These are phyloP conservation scores for Sorex maritimensis DNA, from an alignment of 2,797 vertebrate genomes.

Conservation along the genomic window DNA sequence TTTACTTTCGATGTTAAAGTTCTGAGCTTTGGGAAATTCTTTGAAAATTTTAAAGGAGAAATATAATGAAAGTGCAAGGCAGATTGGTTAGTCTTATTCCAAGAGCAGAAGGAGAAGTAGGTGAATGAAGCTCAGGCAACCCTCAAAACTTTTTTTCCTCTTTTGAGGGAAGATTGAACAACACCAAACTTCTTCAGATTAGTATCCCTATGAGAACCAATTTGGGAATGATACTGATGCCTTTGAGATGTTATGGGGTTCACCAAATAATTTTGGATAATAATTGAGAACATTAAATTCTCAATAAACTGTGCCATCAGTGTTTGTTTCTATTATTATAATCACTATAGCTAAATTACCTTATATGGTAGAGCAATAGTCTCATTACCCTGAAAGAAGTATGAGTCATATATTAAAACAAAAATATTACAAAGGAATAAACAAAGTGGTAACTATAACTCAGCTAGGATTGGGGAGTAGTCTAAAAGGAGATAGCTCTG, in stretches of 20 bases:
- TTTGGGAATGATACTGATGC: background rate
- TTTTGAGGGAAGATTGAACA: background rate
- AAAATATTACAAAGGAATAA: conserved; percentile 33
- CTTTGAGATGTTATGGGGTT: background rate
- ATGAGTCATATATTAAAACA: conserved; percentile 48
- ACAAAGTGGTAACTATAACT: conserved; percentile 27
- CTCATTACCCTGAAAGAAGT: conserved; percentile 9
- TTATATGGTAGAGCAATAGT: background rate
- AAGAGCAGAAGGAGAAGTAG: background rate
- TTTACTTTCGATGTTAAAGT: conserved; percentile 43
- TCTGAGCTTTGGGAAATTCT: conserved; percentile 63
- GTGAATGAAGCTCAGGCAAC: background rate
- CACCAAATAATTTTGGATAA: background rate
- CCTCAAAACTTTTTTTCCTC: background rate
- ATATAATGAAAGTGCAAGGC: conserved; percentile 60
- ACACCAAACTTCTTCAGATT: background rate
- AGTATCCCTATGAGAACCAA: background rate
- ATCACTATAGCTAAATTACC: conserved; percentile 11
- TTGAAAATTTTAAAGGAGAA: conserved; percentile 72
- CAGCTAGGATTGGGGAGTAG: background rate
- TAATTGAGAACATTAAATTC: background rate
- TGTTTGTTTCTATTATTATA: conserved; percentile 34
- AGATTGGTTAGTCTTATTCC: conserved; percentile 13
- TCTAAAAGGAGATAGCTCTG: background rate
- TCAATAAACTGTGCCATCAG: conserved; percentile 28